Conservation (phyloP, 2,797 vertebrate species). For the Tolypeutes matacus region DNA sequence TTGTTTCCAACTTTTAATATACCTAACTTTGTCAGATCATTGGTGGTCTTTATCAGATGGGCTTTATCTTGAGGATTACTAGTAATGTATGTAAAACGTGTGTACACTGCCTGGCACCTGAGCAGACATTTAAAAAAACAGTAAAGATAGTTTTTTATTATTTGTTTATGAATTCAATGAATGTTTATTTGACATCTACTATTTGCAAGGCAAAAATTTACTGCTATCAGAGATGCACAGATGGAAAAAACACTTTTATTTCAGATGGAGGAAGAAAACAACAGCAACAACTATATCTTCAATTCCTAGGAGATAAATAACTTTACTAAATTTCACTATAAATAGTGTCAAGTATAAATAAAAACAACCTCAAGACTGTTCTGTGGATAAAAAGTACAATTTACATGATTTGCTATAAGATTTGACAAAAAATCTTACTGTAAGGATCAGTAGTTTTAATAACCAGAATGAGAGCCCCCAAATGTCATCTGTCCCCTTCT, state of each 20-base stretch:
- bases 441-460: conserved; percentile 37
- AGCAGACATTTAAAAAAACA: conserved; percentile 44
- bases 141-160: conserved; percentile 36
- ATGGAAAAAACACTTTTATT: conserved; percentile 43
- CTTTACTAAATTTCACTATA: conserved; percentile 52
- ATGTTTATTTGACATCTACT: conserved; percentile 1
- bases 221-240: neutral
- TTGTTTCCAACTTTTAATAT: no score
- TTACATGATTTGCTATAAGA: conserved; percentile 13
- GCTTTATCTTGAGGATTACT: neutral
- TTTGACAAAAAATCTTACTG: conserved; percentile 43
- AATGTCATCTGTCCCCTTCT: conserved; percentile 32
- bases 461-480: conserved; percentile 16
- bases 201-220: conserved; percentile 41
- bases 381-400: conserved; percentile 30
- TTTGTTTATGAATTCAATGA: neutral
- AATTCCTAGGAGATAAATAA: conserved; percentile 45
- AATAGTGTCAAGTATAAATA: conserved; percentile 42
- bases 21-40: conserved; percentile 6
- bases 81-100: conserved; percentile 33
- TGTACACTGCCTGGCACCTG: neutral
- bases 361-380: conserved; percentile 50
- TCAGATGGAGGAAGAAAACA: neutral
- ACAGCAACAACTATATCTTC: neutral
- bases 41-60: conserved; percentile 27